Conservation (phyloP, 2,888 invertebrate species). For the Drosophila macrospina region DNA sequence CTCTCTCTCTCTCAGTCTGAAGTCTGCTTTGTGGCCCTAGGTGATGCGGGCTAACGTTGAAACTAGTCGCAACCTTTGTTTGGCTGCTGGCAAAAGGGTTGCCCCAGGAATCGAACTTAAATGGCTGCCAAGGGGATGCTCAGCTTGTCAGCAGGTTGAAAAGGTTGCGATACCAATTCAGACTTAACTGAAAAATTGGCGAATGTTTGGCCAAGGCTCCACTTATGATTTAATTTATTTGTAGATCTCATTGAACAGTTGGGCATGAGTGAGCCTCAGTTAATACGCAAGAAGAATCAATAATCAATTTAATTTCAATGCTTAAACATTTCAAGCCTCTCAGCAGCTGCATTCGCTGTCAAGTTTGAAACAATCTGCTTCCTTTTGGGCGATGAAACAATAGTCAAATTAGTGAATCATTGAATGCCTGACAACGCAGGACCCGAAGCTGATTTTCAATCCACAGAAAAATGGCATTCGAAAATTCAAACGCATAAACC, state of each 20-base stretch:
- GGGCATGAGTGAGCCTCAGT: not conserved
- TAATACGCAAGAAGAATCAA: not conserved
- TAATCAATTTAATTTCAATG: not conserved
- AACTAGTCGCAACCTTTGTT: slow-evolving; percentile 44
- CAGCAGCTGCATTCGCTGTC: slow-evolving; percentile 23
- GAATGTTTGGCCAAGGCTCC: not conserved
- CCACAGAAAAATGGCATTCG: slow-evolving; percentile 12
- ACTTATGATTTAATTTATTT: slow-evolving; percentile 9
- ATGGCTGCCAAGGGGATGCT: slow-evolving; percentile 30
- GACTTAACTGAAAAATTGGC: not conserved
- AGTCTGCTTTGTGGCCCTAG: slow-evolving; percentile 30
- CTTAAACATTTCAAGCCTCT: too few species aligned
- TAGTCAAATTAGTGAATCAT: slow-evolving; percentile 55
- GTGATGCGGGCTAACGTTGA: slow-evolving; percentile 57
- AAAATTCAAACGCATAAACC: slow-evolving; percentile 39
- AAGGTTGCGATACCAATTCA: slow-evolving; percentile 12
- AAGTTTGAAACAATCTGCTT: slow-evolving; percentile 27
- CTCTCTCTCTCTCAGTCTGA: not conserved
- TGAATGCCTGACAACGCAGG: slow-evolving; percentile 50
- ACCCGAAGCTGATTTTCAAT: slow-evolving; percentile 17
- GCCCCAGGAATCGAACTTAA: slow-evolving; percentile 35
- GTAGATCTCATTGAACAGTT: not conserved
- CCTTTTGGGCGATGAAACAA: slow-evolving; percentile 33
- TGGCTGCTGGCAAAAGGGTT: slow-evolving; percentile 36
- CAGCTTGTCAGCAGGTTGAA: slow-evolving; percentile 14